Conservation (phyloP, 2,888 invertebrate species). For the Melieria crassipennis region DNA sequence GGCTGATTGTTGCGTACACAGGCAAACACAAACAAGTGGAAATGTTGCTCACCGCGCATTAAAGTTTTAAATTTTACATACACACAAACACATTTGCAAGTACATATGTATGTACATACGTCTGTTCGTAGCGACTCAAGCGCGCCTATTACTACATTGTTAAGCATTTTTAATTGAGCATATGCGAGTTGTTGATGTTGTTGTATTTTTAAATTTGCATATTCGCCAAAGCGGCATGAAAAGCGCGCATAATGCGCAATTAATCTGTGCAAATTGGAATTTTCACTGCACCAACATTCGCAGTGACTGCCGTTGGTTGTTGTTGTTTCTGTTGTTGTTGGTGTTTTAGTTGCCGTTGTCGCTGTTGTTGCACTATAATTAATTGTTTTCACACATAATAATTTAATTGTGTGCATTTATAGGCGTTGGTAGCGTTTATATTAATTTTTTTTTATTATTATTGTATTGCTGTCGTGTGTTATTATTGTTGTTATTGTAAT, state of each 20-base stretch:
- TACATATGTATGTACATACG: background rate
- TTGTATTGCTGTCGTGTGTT: background rate
- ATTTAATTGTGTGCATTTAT: slow-evolving; percentile 48
- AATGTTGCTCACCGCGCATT: background rate
- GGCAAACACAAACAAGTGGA: no score
- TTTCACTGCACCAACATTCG: slow-evolving; percentile 22
- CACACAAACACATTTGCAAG: background rate
- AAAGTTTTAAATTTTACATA: slow-evolving; percentile 12
- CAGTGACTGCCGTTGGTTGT: slow-evolving; percentile 10
- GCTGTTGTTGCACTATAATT: slow-evolving; percentile 51
- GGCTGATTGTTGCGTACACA: no score
- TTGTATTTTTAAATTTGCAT: background rate
- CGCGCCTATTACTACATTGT: background rate
- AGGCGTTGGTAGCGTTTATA: background rate
- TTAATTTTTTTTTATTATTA: background rate
- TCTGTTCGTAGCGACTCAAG: slow-evolving; percentile 1
- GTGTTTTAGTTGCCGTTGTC: background rate
- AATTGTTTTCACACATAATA: slow-evolving; percentile 65
- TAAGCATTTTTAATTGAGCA: slow-evolving; percentile 21
- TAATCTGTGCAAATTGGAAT: slow-evolving; percentile 43
- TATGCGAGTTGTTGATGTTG: background rate
- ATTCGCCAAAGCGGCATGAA: slow-evolving; percentile 15
- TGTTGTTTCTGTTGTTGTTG: background rate
- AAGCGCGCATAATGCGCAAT: slow-evolving; percentile 36
- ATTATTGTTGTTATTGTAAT: slow-evolving; percentile 14